Percentiles rank a stretch among this genome's conserved stretches.
Evolutionary conservation across 2,797 vertebrate genomes (phyloP).

Genomic region (Notolabrus celidotus): DNA sequence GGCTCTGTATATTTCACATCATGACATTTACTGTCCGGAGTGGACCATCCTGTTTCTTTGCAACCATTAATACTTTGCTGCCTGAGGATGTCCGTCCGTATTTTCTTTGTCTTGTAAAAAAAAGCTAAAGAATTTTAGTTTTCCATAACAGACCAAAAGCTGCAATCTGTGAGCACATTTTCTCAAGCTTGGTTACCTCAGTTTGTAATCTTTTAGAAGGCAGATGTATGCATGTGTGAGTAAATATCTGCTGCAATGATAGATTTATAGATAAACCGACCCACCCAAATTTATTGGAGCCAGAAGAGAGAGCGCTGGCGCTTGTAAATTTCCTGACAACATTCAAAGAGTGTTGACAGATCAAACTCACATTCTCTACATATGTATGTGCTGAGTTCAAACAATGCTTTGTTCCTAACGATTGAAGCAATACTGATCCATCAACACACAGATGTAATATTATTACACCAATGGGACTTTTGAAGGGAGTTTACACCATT

Average conservation of each 20-base stretch:
- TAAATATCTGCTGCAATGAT: constrained; percentile 68
- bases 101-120: constrained; percentile 20
- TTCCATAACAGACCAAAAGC: constrained; percentile 29
- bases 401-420: constrained; percentile 8
- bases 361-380: constrained; percentile 29
- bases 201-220: constrained; percentile 48
- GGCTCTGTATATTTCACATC: constrained; percentile 65
- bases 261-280: constrained; percentile 73
- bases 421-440: constrained; percentile 14
- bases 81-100: constrained; percentile 19
- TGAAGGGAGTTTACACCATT: constrained; percentile 5
- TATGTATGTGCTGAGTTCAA: constrained; percentile 13
- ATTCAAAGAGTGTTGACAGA: constrained; percentile 33
- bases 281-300: constrained; percentile 61
- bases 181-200: constrained; percentile 28
- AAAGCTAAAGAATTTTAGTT: constrained; percentile 33
- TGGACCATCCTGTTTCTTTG: constrained; percentile 48
- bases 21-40: constrained; percentile 79
- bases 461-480: background rate
- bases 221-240: constrained; percentile 49
- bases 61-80: constrained; percentile 44
- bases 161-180: constrained; percentile 42
- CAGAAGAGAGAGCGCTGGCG: constrained; percentile 52
- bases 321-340: constrained; percentile 66
- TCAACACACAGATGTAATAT: background rate